Conservation (phyloP, 2,797 vertebrate genomes). For the Linurgus olivaceus region DNA sequence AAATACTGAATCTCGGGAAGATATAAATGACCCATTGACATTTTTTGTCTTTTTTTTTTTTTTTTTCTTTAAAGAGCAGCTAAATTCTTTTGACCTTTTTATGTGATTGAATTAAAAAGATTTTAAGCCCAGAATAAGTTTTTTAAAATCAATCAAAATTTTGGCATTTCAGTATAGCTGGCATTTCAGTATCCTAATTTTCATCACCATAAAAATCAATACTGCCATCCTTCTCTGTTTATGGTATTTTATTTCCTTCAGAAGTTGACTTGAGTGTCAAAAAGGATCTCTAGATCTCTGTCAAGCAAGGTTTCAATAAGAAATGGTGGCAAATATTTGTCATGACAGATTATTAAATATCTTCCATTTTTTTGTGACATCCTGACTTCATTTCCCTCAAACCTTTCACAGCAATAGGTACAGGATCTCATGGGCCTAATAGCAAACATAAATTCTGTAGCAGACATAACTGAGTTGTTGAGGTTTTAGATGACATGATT, state of each 20-base stretch:
- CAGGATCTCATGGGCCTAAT: background rate
- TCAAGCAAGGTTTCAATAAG: conserved; percentile 14
- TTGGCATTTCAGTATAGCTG: conserved; percentile 36
- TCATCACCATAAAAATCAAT: conserved; percentile 22
- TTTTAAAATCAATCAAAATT: conserved; percentile 37
- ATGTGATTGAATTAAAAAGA: background rate
- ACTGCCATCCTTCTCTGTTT: background rate
- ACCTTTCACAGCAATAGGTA: background rate
- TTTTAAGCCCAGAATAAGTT: background rate
- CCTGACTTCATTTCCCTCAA: conserved; percentile 33
- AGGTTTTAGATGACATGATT: conserved; percentile 44
- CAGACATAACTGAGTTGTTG: conserved; percentile 1
- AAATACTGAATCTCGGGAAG: background rate
- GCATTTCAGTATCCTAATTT: conserved; percentile 36
- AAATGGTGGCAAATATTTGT: conserved; percentile 18
- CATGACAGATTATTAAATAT: conserved; percentile 11
- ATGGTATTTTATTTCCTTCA: background rate
- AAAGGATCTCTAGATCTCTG: background rate
- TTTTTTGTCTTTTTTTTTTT: background rate
- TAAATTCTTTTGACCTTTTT: conserved; percentile 39
- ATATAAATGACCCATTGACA: background rate
- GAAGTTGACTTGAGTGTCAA: conserved; percentile 3
- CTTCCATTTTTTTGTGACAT: background rate
- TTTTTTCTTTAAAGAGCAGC: background rate
- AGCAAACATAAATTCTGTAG: conserved; percentile 15